Evolutionary conservation across 2,797 vertebrate genomes (phyloP).

Genomic region (Coregonus sp.): DNA sequence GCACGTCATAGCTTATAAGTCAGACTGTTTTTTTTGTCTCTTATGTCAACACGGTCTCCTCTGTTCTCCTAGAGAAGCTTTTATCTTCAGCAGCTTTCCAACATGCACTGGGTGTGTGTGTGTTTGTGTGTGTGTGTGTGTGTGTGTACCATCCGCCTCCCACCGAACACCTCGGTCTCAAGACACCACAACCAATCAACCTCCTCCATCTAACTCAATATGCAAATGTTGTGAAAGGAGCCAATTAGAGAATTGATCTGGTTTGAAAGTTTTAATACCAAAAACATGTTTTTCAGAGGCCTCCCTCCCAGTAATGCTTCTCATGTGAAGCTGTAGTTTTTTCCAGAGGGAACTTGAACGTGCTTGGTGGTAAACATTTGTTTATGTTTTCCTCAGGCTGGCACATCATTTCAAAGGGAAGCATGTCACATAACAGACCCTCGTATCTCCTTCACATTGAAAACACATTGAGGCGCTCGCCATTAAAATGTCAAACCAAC

Average conservation of each 20-base stretch:
- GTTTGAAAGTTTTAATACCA: conserved; percentile 76
- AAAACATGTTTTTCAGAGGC: conserved; percentile 71
- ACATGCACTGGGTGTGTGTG: not conserved
- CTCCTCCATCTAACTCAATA: conserved; percentile 46
- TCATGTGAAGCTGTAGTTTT: conserved; percentile 73
- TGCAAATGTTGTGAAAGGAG: conserved; percentile 79
- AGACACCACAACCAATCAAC: conserved; percentile 26
- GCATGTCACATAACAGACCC: conserved; percentile 56
- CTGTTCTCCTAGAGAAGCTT: conserved; percentile 54
- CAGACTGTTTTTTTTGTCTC: conserved; percentile 70
- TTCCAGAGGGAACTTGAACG: conserved; percentile 56
- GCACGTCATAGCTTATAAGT: conserved; percentile 67
- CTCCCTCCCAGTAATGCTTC: conserved; percentile 69
- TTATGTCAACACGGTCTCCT: conserved; percentile 58
- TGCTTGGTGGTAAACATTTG: conserved; percentile 82
- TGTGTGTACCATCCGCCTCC: not conserved
- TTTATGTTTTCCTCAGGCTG: conserved; percentile 75
- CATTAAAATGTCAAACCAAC: conserved; percentile 62
- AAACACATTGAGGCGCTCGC: conserved; percentile 72
- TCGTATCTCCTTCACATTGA: conserved; percentile 68
- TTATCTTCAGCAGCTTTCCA: conserved; percentile 22
- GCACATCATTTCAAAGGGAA: conserved; percentile 73
- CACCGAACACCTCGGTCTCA: not conserved
- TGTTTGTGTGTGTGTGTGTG: not conserved
- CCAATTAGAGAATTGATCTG: conserved; percentile 77